Percentiles rank a stretch among this genome's conserved stretches.
Conservation (phyloP, 2,797 vertebrate genomes). For the Galago senegalensis region DNA sequence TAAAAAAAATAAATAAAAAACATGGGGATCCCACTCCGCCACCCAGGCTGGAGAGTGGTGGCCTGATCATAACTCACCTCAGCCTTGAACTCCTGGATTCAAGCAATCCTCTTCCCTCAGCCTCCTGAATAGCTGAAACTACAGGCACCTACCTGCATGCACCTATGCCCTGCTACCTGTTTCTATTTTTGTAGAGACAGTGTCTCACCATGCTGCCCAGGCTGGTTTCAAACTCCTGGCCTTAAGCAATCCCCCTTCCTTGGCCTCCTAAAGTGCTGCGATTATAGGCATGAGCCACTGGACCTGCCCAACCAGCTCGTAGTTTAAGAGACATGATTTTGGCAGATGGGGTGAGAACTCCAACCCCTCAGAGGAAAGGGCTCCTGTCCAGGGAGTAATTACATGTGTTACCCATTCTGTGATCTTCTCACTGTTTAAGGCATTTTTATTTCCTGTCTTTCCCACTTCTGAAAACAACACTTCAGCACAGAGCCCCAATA, state of each 20-base stretch:
- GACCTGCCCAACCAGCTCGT: background rate
- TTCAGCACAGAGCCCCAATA: background rate
- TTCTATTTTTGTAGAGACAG: background rate
- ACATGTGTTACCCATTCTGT: background rate
- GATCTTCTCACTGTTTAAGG: background rate
- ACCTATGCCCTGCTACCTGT: background rate
- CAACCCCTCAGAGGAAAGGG: background rate
- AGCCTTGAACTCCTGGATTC: background rate
- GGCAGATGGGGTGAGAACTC: background rate
- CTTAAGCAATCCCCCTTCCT: background rate
- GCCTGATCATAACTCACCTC: background rate
- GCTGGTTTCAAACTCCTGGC: background rate
- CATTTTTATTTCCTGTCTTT: conserved; percentile 2
- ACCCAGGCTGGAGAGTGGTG: background rate
- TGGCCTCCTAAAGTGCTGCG: background rate
- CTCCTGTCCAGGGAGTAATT: background rate
- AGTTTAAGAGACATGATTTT: background rate
- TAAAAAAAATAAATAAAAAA: background rate
- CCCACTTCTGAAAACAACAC: background rate
- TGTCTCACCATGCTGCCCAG: too few species aligned
- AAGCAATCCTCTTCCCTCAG: background rate
- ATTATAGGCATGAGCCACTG: background rate
- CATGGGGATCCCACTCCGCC: background rate
- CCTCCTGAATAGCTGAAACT: background rate
- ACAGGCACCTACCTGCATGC: background rate